These are phyloP conservation scores for Chorisops tibialis DNA, from an alignment of 2,888 invertebrate species.

Conservation along the genomic window DNA sequence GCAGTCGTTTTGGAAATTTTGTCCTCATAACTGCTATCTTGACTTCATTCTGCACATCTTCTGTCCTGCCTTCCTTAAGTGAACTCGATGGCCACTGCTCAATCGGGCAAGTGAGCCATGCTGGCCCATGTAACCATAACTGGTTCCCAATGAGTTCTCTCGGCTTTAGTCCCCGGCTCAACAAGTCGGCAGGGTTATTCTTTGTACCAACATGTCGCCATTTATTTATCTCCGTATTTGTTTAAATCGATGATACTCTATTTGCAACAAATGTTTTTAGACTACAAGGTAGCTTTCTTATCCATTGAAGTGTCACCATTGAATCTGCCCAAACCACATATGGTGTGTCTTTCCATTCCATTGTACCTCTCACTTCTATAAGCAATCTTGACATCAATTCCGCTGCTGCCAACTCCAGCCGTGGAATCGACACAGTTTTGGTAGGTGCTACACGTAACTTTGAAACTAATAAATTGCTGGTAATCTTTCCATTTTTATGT, in stretches of 20 bases:
- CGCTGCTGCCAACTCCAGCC: conserved; percentile 19
- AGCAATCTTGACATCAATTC: conserved; percentile 10
- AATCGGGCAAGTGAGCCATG: neutral
- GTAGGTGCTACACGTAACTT: conserved; percentile 27
- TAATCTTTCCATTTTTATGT: conserved; percentile 18
- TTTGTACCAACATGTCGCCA: conserved; percentile 16
- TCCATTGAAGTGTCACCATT: conserved; percentile 21
- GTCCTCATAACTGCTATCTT: no score
- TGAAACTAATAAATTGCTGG: conserved; percentile 4
- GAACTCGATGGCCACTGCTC: conserved; percentile 18
- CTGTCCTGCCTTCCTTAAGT: no score
- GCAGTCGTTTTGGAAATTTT: no score
- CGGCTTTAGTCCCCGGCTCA: conserved; percentile 15
- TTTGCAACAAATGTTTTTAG: conserved; percentile 27
- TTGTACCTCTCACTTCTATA: neutral
- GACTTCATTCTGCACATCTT: no score
- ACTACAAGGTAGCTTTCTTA: neutral
- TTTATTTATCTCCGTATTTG: neutral
- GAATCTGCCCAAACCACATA: conserved; percentile 33
- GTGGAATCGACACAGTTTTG: conserved; percentile 24
- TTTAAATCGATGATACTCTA: conserved; percentile 23
- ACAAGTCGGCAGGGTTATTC: conserved; percentile 27
- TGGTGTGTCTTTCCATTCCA: neutral
- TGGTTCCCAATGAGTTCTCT: neutral
- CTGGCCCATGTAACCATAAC: conserved; percentile 20